These are phyloP conservation scores for Camponotus floridanus DNA, from an alignment of 1,140 invertebrate species.

Conservation along the genomic window DNA sequence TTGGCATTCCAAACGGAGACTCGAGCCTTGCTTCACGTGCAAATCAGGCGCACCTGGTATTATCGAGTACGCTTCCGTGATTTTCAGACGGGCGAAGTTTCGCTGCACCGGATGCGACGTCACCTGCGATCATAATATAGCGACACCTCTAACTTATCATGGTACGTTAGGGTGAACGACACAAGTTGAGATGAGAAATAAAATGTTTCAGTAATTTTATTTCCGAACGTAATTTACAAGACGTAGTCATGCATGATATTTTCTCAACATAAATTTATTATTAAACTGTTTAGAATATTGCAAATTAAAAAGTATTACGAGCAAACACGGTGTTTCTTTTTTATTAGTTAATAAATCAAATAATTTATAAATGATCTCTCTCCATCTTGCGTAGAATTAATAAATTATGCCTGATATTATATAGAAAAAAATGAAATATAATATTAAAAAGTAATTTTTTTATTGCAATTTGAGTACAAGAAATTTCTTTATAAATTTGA, in stretches of 20 bases:
- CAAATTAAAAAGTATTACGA: background rate
- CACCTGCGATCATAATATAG: slow-evolving; percentile 75
- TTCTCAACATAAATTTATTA: background rate
- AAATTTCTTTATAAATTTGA: background rate
- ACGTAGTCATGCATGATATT: background rate
- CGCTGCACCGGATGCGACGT: slow-evolving; percentile 83
- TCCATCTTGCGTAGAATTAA: background rate
- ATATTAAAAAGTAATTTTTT: too few species aligned
- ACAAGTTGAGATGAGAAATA: background rate
- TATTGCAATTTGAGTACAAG: background rate
- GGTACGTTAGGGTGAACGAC: background rate
- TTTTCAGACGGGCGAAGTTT: slow-evolving; percentile 80
- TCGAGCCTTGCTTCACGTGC: slow-evolving; percentile 91
- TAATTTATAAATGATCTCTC: background rate
- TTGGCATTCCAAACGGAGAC: slow-evolving; percentile 90
- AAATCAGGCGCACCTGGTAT: slow-evolving; percentile 92
- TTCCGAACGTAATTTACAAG: background rate
- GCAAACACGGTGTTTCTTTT: background rate
- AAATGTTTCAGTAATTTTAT: background rate
- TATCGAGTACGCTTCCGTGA: slow-evolving; percentile 90
- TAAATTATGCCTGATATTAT: background rate
- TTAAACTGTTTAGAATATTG: background rate
- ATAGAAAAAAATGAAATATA: background rate
- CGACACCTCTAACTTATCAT: slow-evolving; percentile 14
- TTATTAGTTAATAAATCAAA: background rate